Evolutionary conservation across 64 coral and sea anemone genomes (phyloP), one percentile per base, ranked within the genome.

Genomic region (Porites lutea): DNA sequence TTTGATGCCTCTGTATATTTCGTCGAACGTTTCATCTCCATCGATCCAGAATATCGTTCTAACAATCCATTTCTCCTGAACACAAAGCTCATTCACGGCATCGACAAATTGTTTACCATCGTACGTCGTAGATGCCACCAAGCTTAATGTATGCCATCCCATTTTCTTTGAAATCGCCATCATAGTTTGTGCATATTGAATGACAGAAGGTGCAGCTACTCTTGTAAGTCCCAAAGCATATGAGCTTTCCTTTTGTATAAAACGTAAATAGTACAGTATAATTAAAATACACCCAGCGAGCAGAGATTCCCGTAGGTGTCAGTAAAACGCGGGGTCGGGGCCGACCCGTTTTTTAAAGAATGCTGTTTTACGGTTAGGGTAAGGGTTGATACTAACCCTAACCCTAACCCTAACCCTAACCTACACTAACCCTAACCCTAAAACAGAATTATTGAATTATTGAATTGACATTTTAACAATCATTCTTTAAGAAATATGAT

Each of bases 131-230:
- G 82, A 82, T 12, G 43, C 59, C 18, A 92, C 13, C 3, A 92
- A 4, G 49, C 82, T 53, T 2, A 92, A 46, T 3, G 6, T 92
- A 7, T 65, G 82, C 91, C 91, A 92, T 69, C 82, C 91, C 91
- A 92, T 92, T 78, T 92, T 92, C 45, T 79, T 51, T 37, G 71
- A 71, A 13, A 92, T 22, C 14, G 86, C 53, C 59, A 51, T 44
- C 23, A 92, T 87, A 14, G 65, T 82, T 59, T 86, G 75, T 3
- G 91, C 72, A 48, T 84, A 84, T 12, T 91, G 57, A 3, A 46
- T 45, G 19, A 83, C 27, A 12, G 77, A 58, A 15, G 79, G 50
- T 16, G 89, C 81, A 21, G 89, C 65, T 10, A 83, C 79, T 64
- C 69, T 52, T 20, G 79, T 64, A n/a, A 91, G 75, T 84, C 81